Evolutionary conservation across 2,113 vertebrate species (phyloP).

Genomic region (Coracopsis vasa): DNA sequence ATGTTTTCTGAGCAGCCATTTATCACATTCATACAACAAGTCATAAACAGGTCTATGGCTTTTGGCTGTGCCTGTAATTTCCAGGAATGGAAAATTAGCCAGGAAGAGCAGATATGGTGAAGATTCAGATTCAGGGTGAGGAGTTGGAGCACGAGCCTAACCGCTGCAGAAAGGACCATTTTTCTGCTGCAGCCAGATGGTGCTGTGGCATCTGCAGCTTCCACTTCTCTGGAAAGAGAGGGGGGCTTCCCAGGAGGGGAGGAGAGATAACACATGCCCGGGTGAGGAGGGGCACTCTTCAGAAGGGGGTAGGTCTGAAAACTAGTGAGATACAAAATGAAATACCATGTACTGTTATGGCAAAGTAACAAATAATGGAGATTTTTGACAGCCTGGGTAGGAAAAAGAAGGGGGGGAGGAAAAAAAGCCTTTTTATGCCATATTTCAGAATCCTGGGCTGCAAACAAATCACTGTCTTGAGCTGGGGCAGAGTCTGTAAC

Average conservation of each 20-base stretch:
- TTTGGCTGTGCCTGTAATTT: not conserved
- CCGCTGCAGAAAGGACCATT: not conserved
- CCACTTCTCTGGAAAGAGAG: not conserved
- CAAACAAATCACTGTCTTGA: not conserved
- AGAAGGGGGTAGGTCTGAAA: rapidly evolving
- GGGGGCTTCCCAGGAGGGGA: not conserved
- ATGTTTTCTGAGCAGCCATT: not conserved
- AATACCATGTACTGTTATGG: not conserved
- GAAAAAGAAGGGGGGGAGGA: too few relatives aligned
- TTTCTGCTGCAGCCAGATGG: not conserved
- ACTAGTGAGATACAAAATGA: not conserved
- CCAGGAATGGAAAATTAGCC: not conserved
- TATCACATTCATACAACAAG: not conserved
- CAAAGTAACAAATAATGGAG: not conserved
- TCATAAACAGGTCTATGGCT: not conserved
- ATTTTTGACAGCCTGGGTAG: not conserved
- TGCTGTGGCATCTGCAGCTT: not conserved
- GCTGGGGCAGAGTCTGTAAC: not conserved
- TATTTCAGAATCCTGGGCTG: not conserved
- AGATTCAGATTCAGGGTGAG: not conserved
- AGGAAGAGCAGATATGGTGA: not conserved
- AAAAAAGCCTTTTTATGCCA: not conserved
- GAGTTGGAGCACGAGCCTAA: not conserved
- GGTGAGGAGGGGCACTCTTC: too few relatives aligned
- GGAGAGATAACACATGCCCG: not conserved